Evolutionary conservation across 2,113 vertebrate species (phyloP).

Genomic region (Aramus guarauna): DNA sequence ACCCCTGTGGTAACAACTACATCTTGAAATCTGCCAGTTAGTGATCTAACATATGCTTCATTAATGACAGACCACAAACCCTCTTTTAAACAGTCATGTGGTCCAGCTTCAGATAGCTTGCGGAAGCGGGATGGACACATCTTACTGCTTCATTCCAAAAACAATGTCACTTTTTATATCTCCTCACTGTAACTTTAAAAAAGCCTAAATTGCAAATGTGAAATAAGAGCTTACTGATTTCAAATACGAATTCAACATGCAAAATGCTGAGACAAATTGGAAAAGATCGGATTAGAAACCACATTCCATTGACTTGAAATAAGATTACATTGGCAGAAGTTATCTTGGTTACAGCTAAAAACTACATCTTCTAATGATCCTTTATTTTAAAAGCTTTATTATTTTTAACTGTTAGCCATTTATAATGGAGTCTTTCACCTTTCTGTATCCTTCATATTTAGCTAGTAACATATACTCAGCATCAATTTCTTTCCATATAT

Average conservation of each 20-base stretch:
- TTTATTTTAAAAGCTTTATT: background rate
- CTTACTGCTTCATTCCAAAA: background rate
- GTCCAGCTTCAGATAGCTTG: background rate
- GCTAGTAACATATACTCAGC: background rate
- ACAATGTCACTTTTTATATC: background rate
- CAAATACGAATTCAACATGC: background rate
- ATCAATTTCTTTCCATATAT: background rate
- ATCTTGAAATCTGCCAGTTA: background rate
- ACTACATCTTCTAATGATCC: background rate
- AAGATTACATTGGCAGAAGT: conserved; percentile 6
- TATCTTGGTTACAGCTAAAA: background rate
- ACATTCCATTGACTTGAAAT: background rate
- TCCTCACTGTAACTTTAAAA: background rate
- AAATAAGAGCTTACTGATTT: background rate
- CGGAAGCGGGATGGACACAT: background rate
- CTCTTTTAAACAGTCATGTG: background rate
- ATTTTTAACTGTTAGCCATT: background rate
- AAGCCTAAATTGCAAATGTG: background rate
- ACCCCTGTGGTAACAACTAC: background rate
- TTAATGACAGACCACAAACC: background rate
- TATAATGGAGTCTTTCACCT: background rate
- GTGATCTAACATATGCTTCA: background rate
- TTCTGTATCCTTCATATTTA: background rate
- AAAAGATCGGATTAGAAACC: background rate
- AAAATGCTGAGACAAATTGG: background rate